Conservation (phyloP, 2,113 vertebrate genomes). For the Nesogale talazaci region DNA sequence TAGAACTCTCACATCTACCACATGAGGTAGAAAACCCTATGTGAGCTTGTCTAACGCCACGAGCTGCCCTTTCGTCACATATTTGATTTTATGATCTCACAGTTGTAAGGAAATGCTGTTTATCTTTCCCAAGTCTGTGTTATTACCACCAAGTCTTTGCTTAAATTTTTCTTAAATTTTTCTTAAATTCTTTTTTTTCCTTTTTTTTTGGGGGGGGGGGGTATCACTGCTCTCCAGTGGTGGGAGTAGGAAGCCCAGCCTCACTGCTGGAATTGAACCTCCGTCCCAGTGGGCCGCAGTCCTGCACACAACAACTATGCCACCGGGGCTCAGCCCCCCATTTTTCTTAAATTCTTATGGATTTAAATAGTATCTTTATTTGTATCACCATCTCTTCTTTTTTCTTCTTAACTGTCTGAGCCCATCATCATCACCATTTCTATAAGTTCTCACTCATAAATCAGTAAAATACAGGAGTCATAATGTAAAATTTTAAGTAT, state of each 20-base stretch:
- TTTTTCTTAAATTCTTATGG: constrained; percentile 22
- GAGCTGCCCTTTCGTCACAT: neutral
- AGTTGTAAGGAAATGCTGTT: neutral
- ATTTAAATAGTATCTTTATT: constrained; percentile 42
- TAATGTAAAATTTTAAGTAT: neutral
- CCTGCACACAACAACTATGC: too few relatives aligned
- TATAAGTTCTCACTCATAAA: constrained; percentile 57
- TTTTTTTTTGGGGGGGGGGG: too few relatives aligned
- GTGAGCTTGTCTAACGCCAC: neutral
- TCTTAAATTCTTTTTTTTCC: constrained; percentile 24
- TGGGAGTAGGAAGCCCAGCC: too few relatives aligned
- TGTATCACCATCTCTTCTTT: neutral
- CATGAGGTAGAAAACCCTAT: neutral
- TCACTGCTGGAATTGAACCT: too few relatives aligned
- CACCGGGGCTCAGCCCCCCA: too few relatives aligned
- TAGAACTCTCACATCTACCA: constrained; percentile 6
- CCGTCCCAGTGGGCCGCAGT: too few relatives aligned
- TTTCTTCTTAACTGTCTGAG: neutral
- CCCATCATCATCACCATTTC: neutral
- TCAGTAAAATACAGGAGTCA: constrained; percentile 13
- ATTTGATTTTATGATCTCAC: neutral
- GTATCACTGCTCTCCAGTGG: too few relatives aligned
- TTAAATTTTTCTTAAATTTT: neutral
- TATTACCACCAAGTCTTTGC: neutral
- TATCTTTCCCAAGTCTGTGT: neutral